Conservation (phyloP, 2,113 vertebrate genomes). For the Lepus europaeus region DNA sequence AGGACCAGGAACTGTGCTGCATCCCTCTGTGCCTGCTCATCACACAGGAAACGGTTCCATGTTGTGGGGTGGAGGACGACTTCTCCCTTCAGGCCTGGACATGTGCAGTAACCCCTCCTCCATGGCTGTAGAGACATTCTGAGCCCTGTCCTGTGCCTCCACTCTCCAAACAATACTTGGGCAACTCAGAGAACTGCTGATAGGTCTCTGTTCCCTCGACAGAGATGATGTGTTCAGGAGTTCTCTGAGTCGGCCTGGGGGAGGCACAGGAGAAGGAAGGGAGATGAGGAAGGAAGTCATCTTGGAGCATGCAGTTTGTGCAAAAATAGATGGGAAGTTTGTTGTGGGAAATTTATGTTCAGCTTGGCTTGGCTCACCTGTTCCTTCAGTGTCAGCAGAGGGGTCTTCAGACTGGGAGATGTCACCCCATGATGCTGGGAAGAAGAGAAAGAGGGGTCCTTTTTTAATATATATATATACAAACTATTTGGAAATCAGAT, state of each 20-base stretch:
- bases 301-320: neutral
- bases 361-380: neutral
- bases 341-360: neutral
- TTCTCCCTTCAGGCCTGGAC: neutral
- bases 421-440: neutral
- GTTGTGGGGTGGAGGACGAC: neutral
- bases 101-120: neutral
- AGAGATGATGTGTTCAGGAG: neutral
- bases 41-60: neutral
- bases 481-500: conserved; percentile 41
- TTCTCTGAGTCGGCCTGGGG: neutral
- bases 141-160: neutral
- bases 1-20: neutral
- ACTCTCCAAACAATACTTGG: neutral
- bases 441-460: neutral
- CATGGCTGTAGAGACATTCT: neutral
- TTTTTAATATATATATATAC: neutral
- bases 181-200: neutral
- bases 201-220: neutral
- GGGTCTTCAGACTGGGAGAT: neutral
- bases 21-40: neutral
- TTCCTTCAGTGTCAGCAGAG: neutral
- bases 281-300: neutral
- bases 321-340: neutral
- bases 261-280: neutral